Conservation (phyloP, 2,888 invertebrate species). For the Plebejus argus region DNA sequence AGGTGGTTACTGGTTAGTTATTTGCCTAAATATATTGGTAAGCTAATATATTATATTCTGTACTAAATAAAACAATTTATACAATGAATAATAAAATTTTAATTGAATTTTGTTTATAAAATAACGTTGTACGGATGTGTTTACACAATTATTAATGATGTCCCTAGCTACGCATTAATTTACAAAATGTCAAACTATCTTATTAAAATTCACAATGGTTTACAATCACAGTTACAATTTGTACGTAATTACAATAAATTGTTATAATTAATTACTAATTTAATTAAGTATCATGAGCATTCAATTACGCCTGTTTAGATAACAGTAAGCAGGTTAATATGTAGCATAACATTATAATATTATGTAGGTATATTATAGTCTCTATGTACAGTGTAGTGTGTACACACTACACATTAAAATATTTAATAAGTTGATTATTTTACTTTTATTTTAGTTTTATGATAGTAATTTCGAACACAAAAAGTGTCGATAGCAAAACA, state of each 20-base stretch:
- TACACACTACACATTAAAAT: too few species aligned
- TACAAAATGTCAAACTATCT: slow-evolving; percentile 9
- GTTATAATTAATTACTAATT: neutral
- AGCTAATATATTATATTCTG: too few species aligned
- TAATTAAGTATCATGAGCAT: neutral
- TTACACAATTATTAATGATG: neutral
- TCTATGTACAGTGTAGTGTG: too few species aligned
- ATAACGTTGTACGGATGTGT: neutral
- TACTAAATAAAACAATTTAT: neutral
- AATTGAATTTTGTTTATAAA: neutral
- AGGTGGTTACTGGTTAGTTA: neutral
- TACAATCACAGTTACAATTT: neutral
- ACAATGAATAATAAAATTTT: neutral
- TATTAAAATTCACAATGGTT: slow-evolving; percentile 14
- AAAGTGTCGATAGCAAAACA: too few species aligned
- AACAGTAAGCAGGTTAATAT: neutral
- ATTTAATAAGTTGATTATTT: too few species aligned
- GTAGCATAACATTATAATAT: too few species aligned
- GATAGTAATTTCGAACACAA: too few species aligned
- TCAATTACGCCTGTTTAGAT: neutral
- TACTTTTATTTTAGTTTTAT: too few species aligned
- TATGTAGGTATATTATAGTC: too few species aligned
- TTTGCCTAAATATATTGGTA: too few species aligned
- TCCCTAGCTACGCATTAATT: slow-evolving; percentile 19
- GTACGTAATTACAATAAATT: neutral